Percentiles rank a stretch among this genome's conserved stretches.
These are phyloP conservation scores for Apocrypta bakeri DNA, from an alignment of 1,140 invertebrate genomes.

Conservation along the genomic window DNA sequence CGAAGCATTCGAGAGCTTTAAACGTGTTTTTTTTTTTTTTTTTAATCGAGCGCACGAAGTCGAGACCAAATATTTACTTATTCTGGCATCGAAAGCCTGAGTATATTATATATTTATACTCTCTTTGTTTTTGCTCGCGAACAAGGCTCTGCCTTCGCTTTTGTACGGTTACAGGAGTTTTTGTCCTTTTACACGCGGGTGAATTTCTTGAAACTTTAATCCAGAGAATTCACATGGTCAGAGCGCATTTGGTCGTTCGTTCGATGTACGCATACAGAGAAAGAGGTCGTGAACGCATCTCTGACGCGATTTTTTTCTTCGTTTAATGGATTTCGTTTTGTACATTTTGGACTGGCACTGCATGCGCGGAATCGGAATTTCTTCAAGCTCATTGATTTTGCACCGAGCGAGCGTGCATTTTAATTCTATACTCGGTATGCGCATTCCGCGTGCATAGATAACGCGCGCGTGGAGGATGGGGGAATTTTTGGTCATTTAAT, in stretches of 20 bases:
- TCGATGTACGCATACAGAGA: neutral
- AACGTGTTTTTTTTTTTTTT: too few relatives aligned
- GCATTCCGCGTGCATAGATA: too few relatives aligned
- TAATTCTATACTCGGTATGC: too few relatives aligned
- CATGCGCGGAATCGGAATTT: neutral
- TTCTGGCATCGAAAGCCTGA: neutral
- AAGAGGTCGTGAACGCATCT: neutral
- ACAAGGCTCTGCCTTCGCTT: neutral
- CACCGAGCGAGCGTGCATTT: too few relatives aligned
- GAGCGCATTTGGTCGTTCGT: neutral
- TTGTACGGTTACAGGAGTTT: neutral
- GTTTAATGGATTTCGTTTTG: neutral
- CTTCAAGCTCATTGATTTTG: neutral
- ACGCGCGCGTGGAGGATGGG: too few relatives aligned
- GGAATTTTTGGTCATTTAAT: conserved; percentile 14
- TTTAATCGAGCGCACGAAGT: neutral
- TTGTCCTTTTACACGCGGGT: neutral
- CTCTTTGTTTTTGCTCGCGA: neutral
- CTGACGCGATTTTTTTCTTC: neutral
- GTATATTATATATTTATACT: neutral
- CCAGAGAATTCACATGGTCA: neutral
- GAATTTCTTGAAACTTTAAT: conserved; percentile 26
- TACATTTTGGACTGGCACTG: neutral
- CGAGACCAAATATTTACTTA: neutral
- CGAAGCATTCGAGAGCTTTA: neutral